These are phyloP conservation scores for Diplosoma virens DNA, from an alignment of 23 tunicate genomes.

Conservation along the genomic window DNA sequence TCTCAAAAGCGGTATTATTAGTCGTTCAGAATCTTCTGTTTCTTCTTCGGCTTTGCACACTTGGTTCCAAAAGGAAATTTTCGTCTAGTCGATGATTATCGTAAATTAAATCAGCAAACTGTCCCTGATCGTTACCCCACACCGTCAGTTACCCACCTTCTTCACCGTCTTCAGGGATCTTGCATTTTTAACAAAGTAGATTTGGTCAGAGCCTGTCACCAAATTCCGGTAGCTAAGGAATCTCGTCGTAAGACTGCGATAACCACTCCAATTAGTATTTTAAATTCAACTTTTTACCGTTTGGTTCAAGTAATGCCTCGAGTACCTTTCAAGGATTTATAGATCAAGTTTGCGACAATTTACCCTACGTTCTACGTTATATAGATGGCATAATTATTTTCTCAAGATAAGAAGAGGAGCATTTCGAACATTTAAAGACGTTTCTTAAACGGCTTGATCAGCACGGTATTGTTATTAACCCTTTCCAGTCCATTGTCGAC, in stretches of 20 bases:
- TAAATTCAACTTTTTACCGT: constrained; percentile 15
- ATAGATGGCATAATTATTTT: constrained; percentile 22
- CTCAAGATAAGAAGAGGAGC: neutral
- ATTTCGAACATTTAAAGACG: neutral
- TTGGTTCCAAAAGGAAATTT: no score
- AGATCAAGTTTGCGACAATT: constrained; percentile 25
- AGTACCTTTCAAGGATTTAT: constrained; percentile 29
- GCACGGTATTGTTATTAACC: constrained; percentile 9
- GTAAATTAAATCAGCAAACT: constrained; percentile 8
- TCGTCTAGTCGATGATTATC: constrained; percentile 20
- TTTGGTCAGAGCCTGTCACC: constrained; percentile 18
- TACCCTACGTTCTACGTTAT: neutral
- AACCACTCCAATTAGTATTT: neutral
- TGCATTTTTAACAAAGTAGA: constrained; percentile 20
- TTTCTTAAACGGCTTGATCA: constrained; percentile 8
- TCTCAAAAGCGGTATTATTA: no score
- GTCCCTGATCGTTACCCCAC: constrained; percentile 17
- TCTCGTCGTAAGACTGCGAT: constrained; percentile 17
- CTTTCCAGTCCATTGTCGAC: no score
- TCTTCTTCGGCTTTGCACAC: no score
- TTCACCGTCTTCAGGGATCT: constrained; percentile 8
- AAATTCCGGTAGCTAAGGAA: constrained; percentile 16
- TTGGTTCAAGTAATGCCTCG: constrained; percentile 7
- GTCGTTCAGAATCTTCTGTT: neutral
- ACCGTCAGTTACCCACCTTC: neutral